Percentiles rank a stretch among this genome's conserved stretches.
Evolutionary conservation across 2,797 vertebrate species (phyloP).

Genomic region (Hypotaenidia philippensis): DNA sequence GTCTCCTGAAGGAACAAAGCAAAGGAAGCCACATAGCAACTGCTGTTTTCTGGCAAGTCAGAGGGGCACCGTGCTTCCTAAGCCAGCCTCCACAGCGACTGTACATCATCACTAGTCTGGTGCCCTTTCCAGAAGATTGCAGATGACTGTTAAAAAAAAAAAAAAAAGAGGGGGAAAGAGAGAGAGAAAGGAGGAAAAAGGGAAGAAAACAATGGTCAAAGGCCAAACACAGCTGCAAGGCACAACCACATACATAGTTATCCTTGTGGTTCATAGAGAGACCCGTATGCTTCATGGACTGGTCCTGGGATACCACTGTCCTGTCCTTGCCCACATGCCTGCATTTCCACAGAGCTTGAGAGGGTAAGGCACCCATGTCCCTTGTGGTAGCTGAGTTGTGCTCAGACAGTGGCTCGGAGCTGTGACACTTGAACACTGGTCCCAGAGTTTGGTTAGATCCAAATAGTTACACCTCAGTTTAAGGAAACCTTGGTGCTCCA

Average conservation of each 20-base stretch:
- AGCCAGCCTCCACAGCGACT: background rate
- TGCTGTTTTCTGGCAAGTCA: background rate
- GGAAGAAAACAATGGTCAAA: background rate
- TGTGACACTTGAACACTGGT: background rate
- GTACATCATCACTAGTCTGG: background rate
- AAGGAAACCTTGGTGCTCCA: background rate
- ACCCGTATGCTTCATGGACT: background rate
- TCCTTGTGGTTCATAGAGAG: background rate
- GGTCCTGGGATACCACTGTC: background rate
- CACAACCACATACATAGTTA: background rate
- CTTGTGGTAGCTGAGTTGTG: background rate
- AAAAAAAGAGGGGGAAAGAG: too few species aligned
- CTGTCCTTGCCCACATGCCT: background rate
- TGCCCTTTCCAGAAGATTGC: background rate
- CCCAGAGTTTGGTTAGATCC: background rate
- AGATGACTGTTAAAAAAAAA: background rate
- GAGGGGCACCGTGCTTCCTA: background rate
- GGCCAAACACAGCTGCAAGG: background rate
- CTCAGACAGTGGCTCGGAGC: background rate
- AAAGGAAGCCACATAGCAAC: background rate
- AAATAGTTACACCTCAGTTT: background rate
- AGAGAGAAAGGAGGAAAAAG: background rate
- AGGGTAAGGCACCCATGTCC: accelerated
- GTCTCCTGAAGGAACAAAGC: background rate
- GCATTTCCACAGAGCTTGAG: background rate